Base-by-base conservation (phyloP, 1,140 invertebrate genomes). In the Zophobas atratus region DNA sequence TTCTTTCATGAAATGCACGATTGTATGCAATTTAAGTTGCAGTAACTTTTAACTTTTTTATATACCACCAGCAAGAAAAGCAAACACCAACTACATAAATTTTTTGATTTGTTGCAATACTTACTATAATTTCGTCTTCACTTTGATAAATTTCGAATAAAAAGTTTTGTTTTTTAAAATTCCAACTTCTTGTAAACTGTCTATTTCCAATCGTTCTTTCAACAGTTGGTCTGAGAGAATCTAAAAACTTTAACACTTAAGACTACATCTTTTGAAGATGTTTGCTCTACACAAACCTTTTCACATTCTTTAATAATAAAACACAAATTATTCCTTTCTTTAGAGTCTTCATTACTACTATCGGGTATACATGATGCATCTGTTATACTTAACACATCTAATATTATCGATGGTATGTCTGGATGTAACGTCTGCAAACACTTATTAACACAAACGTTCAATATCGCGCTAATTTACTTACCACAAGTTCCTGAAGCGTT, bases 41-140 rank as follows among this genome's bases (percentile, higher is more conserved):
- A 20, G 20, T 20, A 20, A 20, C 20, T 20, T 20, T 20, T 20
- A 20, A 20, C 20, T 20, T 20, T 20, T 20, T 20, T 20, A 20
- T 20, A 20, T 20, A 20, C 20, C 20, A 20, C 20, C 20, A 20
- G 20, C 20, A 20, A 20, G 20, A 20, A 20, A 20, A 56, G 55
- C 35, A 56, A 56, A 56, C 20, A 56, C 3, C 55, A n/a, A 56
- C 55, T n/a, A 56, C 20, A 20, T 20, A 20, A 20, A 20, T 20
- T 20, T 20, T 20, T 20, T 20, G 20, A 67, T 8, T 46, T 43
- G 8, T 1, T 35, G 1, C 20, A 8, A 81, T 83, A 96, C 96
- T 93, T 92, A 99, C 97, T 98, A 99, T 81, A 99, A 87, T 88
- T 98, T 97, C 57, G 98, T 99, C 89, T 99, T 99, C 20, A 98